phyloP scores from a whole-genome alignment of 2,888 invertebrate genomes.

The Lottia scabra region DNA sequence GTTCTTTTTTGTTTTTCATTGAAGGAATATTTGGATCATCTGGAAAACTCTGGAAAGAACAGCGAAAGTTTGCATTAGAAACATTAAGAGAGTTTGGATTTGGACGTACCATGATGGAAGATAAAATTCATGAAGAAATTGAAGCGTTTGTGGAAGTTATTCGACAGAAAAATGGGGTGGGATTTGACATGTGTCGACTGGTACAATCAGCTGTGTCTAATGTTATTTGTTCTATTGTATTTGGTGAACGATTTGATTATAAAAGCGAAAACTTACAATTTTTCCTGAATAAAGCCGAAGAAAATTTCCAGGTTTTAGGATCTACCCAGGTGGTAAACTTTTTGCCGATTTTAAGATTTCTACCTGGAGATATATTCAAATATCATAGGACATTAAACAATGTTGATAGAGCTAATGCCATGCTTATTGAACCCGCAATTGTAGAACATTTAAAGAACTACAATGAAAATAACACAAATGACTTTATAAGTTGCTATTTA shows the following conservation, averaged over 20 bases:
- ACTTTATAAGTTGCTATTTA: constrained; percentile 42
- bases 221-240: constrained; percentile 19
- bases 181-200: constrained; percentile 9
- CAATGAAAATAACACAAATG: constrained; percentile 31
- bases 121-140: constrained; percentile 20
- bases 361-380: constrained; percentile 40
- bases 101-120: constrained; percentile 17
- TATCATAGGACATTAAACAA: constrained; percentile 27
- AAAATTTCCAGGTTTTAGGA: constrained; percentile 9
- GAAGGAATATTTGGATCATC: constrained; percentile 13
- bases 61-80: too few relatives aligned
- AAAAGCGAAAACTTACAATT: constrained; percentile 12
- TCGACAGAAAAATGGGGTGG: not conserved
- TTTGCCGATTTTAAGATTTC: constrained; percentile 32
- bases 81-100: constrained; percentile 20
- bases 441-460: constrained; percentile 23
- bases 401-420: constrained; percentile 5
- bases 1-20: not conserved
- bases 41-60: constrained; percentile 17
- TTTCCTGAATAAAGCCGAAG: constrained; percentile 12
- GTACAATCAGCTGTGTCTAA: constrained; percentile 16
- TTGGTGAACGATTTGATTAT: constrained; percentile 21
- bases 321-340: constrained; percentile 14
- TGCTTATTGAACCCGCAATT: constrained; percentile 20
- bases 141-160: constrained; percentile 8